Conservation (phyloP, 2,797 vertebrate genomes). For the Eutrigla gurnardus region DNA sequence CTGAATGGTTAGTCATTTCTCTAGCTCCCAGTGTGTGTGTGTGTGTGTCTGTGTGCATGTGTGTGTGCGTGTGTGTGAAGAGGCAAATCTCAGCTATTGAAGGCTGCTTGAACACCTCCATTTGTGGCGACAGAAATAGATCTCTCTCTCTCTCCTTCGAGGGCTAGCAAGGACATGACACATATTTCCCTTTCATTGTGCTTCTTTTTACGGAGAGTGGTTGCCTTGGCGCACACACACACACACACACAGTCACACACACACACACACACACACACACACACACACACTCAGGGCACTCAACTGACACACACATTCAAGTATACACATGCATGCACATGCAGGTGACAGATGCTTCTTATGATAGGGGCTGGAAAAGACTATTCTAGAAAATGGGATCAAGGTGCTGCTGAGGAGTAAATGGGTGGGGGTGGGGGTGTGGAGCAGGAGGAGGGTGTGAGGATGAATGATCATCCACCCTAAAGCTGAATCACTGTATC, state of each 20-base stretch:
- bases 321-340: constrained; percentile 41
- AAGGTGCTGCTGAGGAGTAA: constrained; percentile 59
- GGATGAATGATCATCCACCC: constrained; percentile 47
- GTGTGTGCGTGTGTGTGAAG: constrained; percentile 28
- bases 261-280: background rate
- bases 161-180: constrained; percentile 81
- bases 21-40: constrained; percentile 27
- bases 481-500: constrained; percentile 30
- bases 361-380: constrained; percentile 62
- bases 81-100: constrained; percentile 71
- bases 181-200: constrained; percentile 77
- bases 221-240: constrained; percentile 43
- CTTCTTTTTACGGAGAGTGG: constrained; percentile 59
- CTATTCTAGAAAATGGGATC: constrained; percentile 74
- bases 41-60: constrained; percentile 28
- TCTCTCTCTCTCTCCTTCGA: constrained; percentile 63
- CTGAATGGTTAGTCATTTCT: constrained; percentile 68
- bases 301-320: constrained; percentile 50
- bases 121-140: constrained; percentile 76
- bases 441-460: constrained; percentile 32
- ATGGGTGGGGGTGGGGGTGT: constrained; percentile 5
- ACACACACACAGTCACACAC: constrained; percentile 46
- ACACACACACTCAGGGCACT: constrained; percentile 31
- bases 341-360: constrained; percentile 63
- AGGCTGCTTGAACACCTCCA: constrained; percentile 73